Conservation (phyloP, 2,113 vertebrate genomes). For the Tamias sibiricus region DNA sequence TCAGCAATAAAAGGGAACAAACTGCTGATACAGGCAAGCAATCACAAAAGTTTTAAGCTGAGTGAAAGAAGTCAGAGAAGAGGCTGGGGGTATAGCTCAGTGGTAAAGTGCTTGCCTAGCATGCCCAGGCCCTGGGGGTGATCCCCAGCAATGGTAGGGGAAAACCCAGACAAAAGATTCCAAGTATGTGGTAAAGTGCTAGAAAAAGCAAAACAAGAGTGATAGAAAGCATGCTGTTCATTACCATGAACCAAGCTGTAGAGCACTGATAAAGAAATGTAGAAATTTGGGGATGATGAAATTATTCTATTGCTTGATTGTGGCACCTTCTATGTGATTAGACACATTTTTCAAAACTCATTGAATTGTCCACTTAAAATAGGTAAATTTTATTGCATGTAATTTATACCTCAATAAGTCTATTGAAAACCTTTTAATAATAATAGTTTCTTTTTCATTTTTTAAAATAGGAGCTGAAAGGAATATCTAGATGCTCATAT, state of each 20-base stretch:
- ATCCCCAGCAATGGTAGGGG: neutral
- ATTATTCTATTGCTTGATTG: neutral
- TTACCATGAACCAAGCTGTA: neutral
- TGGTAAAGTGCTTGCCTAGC: neutral
- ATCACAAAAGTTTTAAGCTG: neutral
- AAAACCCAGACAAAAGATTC: neutral
- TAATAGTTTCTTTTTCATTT: conserved; percentile 3
- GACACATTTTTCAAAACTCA: conserved; percentile 1
- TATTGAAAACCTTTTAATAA: neutral
- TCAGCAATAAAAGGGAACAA: neutral
- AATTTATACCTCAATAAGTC: neutral
- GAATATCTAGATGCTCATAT: neutral
- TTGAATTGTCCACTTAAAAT: neutral
- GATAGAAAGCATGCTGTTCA: neutral
- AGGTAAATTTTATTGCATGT: conserved; percentile 21
- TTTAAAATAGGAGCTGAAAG: neutral
- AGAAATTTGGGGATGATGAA: neutral
- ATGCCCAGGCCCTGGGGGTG: neutral
- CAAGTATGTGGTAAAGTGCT: neutral
- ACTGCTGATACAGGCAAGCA: neutral
- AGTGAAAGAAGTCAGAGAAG: neutral
- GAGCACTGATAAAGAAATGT: neutral
- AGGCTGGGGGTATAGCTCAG: neutral
- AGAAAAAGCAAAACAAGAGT: neutral
- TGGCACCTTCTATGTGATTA: neutral